These are phyloP conservation scores for Manduca sexta DNA, from an alignment of 1,140 invertebrate species.

Conservation along the genomic window DNA sequence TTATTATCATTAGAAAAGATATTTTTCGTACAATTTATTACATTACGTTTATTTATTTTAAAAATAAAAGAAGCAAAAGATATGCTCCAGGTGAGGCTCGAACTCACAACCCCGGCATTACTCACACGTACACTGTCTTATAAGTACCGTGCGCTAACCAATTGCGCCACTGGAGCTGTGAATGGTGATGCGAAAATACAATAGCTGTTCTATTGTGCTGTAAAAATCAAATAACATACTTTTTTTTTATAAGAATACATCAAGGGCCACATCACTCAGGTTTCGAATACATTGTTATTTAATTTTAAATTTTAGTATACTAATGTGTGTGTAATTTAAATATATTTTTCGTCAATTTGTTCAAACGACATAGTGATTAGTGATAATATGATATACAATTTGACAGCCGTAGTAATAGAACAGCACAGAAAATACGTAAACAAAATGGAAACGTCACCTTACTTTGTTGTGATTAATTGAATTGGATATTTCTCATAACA, in stretches of 20 bases:
- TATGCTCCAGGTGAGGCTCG: conserved; percentile 95
- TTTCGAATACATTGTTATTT: too few relatives aligned
- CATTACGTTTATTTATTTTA: neutral
- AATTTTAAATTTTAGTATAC: too few relatives aligned
- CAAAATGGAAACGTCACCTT: conserved; percentile 42
- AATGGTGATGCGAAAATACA: conserved; percentile 21
- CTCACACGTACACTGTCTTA: conserved; percentile 92
- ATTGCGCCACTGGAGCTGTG: conserved; percentile 94
- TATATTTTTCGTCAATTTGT: too few relatives aligned
- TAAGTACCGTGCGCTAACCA: conserved; percentile 99
- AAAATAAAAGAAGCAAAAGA: conserved; percentile 24
- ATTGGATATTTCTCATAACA: conserved; percentile 22
- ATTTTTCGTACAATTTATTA: too few relatives aligned
- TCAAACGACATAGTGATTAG: too few relatives aligned
- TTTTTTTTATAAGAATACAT: conserved; percentile 29
- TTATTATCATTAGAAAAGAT: too few relatives aligned
- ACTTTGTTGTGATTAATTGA: conserved; percentile 33
- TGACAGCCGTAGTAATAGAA: conserved; percentile 4
- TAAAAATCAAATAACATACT: conserved; percentile 40
- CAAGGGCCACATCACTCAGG: conserved; percentile 24
- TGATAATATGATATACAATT: neutral
- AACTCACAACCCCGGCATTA: conserved; percentile 97
- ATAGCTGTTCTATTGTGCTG: conserved; percentile 11
- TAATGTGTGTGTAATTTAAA: too few relatives aligned
- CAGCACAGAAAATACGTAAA: conserved; percentile 20